Percentiles rank a stretch among this genome's conserved stretches.
phyloP scores from a whole-genome alignment of 2,888 invertebrate species.

The Tanypteryx hageni region DNA sequence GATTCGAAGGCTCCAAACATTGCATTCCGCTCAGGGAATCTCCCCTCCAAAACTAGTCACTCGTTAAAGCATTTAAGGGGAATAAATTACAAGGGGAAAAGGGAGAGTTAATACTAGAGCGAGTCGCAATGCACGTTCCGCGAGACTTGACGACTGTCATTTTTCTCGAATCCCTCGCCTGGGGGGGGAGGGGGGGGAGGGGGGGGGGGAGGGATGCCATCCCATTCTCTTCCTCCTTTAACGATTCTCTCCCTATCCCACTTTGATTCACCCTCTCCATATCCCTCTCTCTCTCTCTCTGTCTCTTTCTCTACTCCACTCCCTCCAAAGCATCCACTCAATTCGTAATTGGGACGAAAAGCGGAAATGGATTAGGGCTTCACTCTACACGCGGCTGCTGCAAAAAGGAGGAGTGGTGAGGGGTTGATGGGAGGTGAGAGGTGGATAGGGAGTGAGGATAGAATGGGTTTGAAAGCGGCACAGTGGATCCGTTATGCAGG shows the following conservation, averaged over 20 bases:
- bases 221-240: too few species aligned
- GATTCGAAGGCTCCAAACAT: background rate
- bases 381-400: conserved; percentile 16
- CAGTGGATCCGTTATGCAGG: conserved; percentile 30
- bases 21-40: background rate
- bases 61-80: conserved; percentile 52
- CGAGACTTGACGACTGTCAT: background rate
- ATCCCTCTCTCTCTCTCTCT: background rate
- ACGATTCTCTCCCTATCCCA: background rate
- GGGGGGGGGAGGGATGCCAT: too few species aligned
- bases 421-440: background rate
- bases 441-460: background rate
- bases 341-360: conserved; percentile 62
- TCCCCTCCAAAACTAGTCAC: background rate
- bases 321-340: conserved; percentile 28
- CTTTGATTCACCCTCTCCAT: background rate
- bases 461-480: background rate
- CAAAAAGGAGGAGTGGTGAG: too few species aligned
- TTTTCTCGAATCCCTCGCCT: too few species aligned
- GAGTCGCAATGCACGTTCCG: conserved; percentile 21
- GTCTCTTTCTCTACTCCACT: background rate
- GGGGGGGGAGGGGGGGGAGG: too few species aligned
- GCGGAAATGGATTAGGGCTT: conserved; percentile 54
- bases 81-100: conserved; percentile 51
- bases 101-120: conserved; percentile 42